These are phyloP conservation scores for Sardinella longiceps DNA, from an alignment of 2,797 vertebrate genomes.

Conservation along the genomic window DNA sequence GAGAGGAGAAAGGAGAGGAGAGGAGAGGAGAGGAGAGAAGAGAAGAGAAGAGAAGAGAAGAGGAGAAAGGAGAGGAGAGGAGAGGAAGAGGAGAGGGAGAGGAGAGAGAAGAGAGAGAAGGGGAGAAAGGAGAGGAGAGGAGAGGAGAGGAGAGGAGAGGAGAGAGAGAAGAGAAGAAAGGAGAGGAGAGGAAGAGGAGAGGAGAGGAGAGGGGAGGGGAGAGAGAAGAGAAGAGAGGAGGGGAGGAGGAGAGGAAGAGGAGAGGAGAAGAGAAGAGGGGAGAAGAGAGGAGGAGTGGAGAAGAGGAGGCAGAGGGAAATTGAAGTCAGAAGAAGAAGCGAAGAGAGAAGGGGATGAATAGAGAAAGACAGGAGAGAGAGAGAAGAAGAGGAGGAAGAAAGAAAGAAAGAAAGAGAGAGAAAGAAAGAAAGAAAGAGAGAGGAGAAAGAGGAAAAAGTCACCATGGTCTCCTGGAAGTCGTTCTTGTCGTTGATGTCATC, in stretches of 20 bases:
- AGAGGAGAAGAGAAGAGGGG: neutral
- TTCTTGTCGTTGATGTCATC: constrained; percentile 95
- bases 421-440: neutral
- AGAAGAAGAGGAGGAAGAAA: too few species aligned
- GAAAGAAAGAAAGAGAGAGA: neutral
- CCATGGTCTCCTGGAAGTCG: constrained; percentile 95
- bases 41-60: too few species aligned
- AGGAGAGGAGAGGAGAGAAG: too few species aligned
- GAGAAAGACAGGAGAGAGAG: neutral
- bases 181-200: neutral
- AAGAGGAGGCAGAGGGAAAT: neutral
- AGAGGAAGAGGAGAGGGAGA: too few species aligned
- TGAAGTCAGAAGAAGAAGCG: neutral
- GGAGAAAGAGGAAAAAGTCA: constrained; percentile 56
- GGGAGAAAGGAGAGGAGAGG: too few species aligned
- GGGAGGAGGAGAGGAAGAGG: neutral
- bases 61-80: too few species aligned
- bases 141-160: neutral
- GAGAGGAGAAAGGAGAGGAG: too few species aligned
- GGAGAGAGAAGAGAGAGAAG: neutral
- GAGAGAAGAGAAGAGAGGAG: neutral
- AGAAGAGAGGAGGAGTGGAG: neutral
- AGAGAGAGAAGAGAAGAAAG: neutral
- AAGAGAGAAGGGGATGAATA: neutral
- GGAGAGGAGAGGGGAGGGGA: neutral